phyloP scores from a whole-genome alignment of 2,113 vertebrate genomes.

The Porphyrio hochstetteri region DNA sequence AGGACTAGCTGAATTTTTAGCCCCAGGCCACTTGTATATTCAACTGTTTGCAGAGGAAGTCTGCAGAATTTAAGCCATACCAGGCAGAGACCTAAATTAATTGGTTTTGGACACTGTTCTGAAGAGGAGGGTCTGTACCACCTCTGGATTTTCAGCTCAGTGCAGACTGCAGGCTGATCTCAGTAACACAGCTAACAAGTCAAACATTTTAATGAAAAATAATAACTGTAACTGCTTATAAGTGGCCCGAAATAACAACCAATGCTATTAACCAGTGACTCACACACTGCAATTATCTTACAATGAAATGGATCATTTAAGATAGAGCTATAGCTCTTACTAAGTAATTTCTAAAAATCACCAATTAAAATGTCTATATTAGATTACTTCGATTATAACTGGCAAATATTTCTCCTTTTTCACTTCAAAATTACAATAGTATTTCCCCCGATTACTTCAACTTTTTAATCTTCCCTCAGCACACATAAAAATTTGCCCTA shows the following conservation, averaged over 20 bases:
- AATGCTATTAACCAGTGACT: neutral
- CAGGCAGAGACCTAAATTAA: neutral
- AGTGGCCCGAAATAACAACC: neutral
- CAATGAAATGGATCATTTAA: neutral
- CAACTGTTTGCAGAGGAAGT: neutral
- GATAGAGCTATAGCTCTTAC: neutral
- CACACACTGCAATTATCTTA: neutral
- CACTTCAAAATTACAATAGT: neutral
- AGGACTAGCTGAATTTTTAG: neutral
- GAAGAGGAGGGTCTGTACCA: neutral
- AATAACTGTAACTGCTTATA: neutral
- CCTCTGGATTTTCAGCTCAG: neutral
- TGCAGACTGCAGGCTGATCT: neutral
- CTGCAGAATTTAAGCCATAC: neutral
- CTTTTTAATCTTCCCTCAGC: neutral
- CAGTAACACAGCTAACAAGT: neutral
- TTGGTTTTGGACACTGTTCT: neutral
- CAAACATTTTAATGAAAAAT: conserved; percentile 14
- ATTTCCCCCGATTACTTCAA: neutral
- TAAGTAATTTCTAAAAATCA: neutral
- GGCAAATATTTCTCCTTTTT: neutral
- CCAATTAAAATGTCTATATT: neutral
- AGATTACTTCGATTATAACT: neutral
- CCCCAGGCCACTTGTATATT: neutral
- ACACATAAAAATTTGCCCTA: neutral